Percentiles rank a stretch among this genome's conserved stretches.
These are phyloP conservation scores for Capitella teleta DNA, from an alignment of 1,140 invertebrate genomes.

Conservation along the genomic window DNA sequence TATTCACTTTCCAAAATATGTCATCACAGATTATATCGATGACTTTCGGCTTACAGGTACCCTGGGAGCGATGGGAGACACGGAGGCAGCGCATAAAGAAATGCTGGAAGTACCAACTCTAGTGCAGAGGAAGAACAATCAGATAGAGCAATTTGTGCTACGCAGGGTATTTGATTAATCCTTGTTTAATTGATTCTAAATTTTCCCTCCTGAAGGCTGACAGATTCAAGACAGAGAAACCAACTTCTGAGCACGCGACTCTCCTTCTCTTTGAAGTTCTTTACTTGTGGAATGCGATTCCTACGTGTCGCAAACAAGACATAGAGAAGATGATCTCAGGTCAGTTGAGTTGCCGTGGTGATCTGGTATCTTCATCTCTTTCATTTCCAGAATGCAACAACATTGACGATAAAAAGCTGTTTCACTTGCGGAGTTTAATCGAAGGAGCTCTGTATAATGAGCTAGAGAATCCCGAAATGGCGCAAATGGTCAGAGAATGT, in stretches of 20 bases:
- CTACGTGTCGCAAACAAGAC: slow-evolving; percentile 48
- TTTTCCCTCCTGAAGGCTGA: slow-evolving; percentile 20
- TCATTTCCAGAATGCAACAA: slow-evolving; percentile 5
- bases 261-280: slow-evolving; percentile 57
- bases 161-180: slow-evolving; percentile 19
- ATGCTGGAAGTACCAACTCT: slow-evolving; percentile 42
- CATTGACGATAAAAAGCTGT: slow-evolving; percentile 21
- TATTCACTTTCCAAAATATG: too few species aligned
- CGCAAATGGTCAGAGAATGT: slow-evolving; percentile 21
- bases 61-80: slow-evolving; percentile 44
- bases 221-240: slow-evolving; percentile 28
- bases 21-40: too few species aligned
- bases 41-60: slow-evolving; percentile 41
- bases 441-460: slow-evolving; percentile 35
- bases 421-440: slow-evolving; percentile 34
- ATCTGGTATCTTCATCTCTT: background rate
- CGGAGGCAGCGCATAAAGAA: slow-evolving; percentile 34
- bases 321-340: slow-evolving; percentile 44
- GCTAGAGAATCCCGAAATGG: slow-evolving; percentile 29
- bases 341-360: slow-evolving; percentile 18
- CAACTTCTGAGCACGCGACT: slow-evolving; percentile 45
- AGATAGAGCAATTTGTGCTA: slow-evolving; percentile 40
- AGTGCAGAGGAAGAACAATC: slow-evolving; percentile 39
- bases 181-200: slow-evolving; percentile 6
- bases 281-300: slow-evolving; percentile 61